These are phyloP conservation scores for Halocynthia aurantium DNA, from an alignment of 23 tunicate genomes.

Conservation along the genomic window DNA sequence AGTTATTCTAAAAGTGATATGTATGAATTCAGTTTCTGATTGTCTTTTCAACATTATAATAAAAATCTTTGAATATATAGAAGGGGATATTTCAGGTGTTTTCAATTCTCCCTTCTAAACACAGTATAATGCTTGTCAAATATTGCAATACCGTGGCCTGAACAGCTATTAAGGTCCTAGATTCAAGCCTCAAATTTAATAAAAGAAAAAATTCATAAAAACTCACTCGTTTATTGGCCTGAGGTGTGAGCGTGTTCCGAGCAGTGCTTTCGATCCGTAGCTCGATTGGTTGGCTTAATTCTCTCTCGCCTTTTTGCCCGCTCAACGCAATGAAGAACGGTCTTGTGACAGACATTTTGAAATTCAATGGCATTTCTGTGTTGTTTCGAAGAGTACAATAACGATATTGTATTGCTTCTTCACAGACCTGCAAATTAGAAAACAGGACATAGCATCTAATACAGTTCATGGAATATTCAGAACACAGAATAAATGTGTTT, in stretches of 20 bases:
- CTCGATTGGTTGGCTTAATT: not conserved
- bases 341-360: conserved; percentile 28
- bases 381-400: conserved; percentile 36
- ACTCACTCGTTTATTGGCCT: conserved; percentile 43
- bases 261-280: conserved; percentile 10
- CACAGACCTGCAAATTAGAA: not conserved
- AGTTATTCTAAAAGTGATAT: too few species aligned
- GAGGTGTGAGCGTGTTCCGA: conserved; percentile 33
- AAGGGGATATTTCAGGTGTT: too few species aligned
- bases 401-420: not conserved
- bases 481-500: not conserved
- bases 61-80: too few species aligned
- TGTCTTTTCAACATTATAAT: too few species aligned
- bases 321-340: conserved; percentile 41
- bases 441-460: too few species aligned
- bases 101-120: too few species aligned
- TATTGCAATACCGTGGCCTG: too few species aligned
- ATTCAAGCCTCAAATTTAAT: too few species aligned
- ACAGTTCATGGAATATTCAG: not conserved
- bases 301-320: not conserved
- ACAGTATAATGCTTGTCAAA: too few species aligned
- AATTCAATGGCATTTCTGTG: conserved; percentile 55
- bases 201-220: not conserved
- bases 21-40: too few species aligned
- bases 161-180: too few species aligned